Conservation (phyloP, 2,797 vertebrate species). For the Sylvilagus floridanus region DNA sequence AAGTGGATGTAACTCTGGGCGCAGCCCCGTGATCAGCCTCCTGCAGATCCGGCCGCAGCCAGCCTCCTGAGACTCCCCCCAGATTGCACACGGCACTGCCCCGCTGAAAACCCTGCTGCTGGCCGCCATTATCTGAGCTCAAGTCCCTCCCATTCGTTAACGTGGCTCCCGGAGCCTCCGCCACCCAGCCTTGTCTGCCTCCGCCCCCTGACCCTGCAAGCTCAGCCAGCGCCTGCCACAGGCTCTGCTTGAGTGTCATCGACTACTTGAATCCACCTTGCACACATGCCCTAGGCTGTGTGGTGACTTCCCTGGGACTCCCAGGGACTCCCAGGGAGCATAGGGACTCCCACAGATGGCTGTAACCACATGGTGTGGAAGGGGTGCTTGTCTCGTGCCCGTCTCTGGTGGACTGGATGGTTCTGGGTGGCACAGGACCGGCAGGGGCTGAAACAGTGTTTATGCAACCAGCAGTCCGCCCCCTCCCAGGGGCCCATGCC, state of each 20-base stretch:
- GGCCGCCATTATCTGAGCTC: not conserved
- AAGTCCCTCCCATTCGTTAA: not conserved
- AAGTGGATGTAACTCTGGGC: not conserved
- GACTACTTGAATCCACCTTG: not conserved
- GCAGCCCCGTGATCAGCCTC: too few relatives aligned
- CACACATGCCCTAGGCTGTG: accelerated
- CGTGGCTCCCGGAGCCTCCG: accelerated
- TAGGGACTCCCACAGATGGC: accelerated
- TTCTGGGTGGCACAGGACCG: not conserved
- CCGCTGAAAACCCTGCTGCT: not conserved
- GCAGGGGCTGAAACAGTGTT: not conserved
- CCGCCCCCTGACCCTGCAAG: not conserved
- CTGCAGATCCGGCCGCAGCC: not conserved
- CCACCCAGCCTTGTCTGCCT: accelerated
- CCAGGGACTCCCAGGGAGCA: accelerated
- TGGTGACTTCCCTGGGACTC: not conserved
- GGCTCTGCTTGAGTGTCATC: not conserved
- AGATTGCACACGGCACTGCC: not conserved
- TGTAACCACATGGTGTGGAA: not conserved
- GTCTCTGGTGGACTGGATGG: not conserved
- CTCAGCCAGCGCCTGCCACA: too few relatives aligned
- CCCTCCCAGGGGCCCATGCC: not conserved
- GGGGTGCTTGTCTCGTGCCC: not conserved
- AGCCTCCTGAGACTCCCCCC: not conserved
- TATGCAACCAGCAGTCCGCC: not conserved